Conservation (phyloP, 2,113 vertebrate genomes). For the Aldabrachelys gigantea region DNA sequence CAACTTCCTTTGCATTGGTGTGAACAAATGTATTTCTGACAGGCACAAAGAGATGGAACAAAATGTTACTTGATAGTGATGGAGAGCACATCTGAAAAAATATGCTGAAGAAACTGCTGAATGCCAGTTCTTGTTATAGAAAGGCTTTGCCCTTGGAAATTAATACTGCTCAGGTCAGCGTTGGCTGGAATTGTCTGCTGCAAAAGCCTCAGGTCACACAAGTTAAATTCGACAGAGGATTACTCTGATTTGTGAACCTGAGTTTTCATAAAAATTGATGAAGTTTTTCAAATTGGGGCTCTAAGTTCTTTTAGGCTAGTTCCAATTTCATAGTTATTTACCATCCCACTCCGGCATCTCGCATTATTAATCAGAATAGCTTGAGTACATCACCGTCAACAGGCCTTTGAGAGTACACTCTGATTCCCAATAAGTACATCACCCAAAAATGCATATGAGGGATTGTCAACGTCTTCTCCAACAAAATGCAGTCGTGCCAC, state of each 20-base stretch:
- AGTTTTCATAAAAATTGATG: neutral
- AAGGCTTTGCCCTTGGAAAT: neutral
- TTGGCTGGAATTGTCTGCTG: neutral
- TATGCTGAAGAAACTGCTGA: neutral
- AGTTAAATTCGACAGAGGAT: neutral
- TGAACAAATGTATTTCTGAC: neutral
- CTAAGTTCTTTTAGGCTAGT: neutral
- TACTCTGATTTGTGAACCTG: rapidly evolving
- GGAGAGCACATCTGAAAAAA: neutral
- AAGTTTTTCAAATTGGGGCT: neutral
- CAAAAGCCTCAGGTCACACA: rapidly evolving
- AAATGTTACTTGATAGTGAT: neutral
- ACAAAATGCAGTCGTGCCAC: neutral
- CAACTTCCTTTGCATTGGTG: neutral
- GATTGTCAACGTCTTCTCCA: neutral
- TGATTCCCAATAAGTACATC: neutral
- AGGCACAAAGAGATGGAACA: neutral
- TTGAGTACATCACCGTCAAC: neutral
- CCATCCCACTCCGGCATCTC: neutral
- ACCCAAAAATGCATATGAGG: rapidly evolving
- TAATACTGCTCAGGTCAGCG: neutral
- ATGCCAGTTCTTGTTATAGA: neutral
- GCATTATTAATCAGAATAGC: neutral
- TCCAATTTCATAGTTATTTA: neutral
- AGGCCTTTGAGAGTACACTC: neutral